These are phyloP conservation scores for Clarias laeviceps DNA, from an alignment of 2,797 vertebrate genomes.

Conservation along the genomic window DNA sequence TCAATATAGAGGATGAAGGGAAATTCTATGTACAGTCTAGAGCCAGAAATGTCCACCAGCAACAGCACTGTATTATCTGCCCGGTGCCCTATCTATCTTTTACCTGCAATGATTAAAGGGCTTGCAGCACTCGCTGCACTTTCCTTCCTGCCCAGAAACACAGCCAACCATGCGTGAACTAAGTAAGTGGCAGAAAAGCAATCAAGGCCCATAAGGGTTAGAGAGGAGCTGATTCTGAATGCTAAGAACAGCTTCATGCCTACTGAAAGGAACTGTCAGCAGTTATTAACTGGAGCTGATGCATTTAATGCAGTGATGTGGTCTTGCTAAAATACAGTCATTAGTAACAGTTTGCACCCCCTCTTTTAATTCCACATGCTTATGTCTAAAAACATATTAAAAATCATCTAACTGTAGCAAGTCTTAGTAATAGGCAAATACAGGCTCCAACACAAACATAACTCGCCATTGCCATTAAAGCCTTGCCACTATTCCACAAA, in stretches of 20 bases:
- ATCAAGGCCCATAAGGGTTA: neutral
- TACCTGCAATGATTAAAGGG: neutral
- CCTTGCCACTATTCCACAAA: too few relatives aligned
- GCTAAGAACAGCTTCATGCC: slow-evolving; percentile 47
- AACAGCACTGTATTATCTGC: neutral
- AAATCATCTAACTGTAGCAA: too few relatives aligned
- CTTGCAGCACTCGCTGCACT: neutral
- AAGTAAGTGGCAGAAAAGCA: slow-evolving; percentile 30
- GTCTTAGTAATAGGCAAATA: too few relatives aligned
- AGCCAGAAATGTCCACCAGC: neutral
- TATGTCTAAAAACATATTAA: too few relatives aligned
- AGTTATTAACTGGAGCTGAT: neutral
- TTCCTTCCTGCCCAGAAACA: slow-evolving; percentile 14
- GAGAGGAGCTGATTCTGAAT: slow-evolving; percentile 6
- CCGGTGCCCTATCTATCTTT: neutral
- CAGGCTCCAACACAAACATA: too few relatives aligned
- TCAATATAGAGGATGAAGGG: neutral
- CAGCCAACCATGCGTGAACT: slow-evolving; percentile 5
- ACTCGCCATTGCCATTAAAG: too few relatives aligned
- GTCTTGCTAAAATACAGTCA: neutral
- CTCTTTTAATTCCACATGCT: too few relatives aligned
- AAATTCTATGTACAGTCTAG: neutral
- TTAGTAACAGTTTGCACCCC: too few relatives aligned
- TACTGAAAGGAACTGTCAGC: slow-evolving; percentile 25
- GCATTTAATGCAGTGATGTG: neutral